These are phyloP conservation scores for Astreopora myriophthalma DNA, from an alignment of 64 coral and sea anemone species.

Conservation along the genomic window DNA sequence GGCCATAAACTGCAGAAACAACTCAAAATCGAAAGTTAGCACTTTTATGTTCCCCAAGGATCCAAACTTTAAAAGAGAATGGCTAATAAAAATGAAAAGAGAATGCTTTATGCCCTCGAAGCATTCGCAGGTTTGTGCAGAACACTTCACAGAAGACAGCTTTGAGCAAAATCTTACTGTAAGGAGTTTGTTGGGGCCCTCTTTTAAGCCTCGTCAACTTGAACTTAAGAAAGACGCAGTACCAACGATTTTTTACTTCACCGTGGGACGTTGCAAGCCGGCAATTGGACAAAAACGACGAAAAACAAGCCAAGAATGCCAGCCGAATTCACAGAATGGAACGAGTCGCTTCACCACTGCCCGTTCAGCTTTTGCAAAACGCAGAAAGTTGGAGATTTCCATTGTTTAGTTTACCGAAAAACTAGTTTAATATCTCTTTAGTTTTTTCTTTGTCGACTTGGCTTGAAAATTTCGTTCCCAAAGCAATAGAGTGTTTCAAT, in stretches of 20 bases:
- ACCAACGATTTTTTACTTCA: constrained; percentile 32
- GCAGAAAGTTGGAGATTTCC: neutral
- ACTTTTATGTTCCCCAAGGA: constrained; percentile 29
- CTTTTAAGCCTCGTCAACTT: constrained; percentile 10
- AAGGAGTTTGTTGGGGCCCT: neutral
- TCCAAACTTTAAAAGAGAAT: constrained; percentile 31
- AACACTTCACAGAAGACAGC: constrained; percentile 44
- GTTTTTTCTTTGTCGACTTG: too few relatives aligned
- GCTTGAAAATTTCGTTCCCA: too few relatives aligned
- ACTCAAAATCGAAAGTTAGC: constrained; percentile 63
- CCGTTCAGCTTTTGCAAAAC: neutral
- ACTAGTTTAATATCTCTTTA: too few relatives aligned
- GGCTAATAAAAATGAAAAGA: constrained; percentile 46
- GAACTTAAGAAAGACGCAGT: neutral
- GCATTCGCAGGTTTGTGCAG: constrained; percentile 51
- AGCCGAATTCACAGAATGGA: neutral
- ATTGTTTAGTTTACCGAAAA: too few relatives aligned
- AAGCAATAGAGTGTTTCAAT: too few relatives aligned
- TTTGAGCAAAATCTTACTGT: constrained; percentile 52
- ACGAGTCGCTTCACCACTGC: neutral
- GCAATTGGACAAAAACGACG: neutral
- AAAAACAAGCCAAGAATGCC: neutral
- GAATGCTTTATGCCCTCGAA: constrained; percentile 18
- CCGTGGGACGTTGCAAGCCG: neutral
- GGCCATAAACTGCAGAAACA: too few relatives aligned